Evolutionary conservation across 2,888 invertebrate genomes (phyloP).

Genomic region (Meganola albula): DNA sequence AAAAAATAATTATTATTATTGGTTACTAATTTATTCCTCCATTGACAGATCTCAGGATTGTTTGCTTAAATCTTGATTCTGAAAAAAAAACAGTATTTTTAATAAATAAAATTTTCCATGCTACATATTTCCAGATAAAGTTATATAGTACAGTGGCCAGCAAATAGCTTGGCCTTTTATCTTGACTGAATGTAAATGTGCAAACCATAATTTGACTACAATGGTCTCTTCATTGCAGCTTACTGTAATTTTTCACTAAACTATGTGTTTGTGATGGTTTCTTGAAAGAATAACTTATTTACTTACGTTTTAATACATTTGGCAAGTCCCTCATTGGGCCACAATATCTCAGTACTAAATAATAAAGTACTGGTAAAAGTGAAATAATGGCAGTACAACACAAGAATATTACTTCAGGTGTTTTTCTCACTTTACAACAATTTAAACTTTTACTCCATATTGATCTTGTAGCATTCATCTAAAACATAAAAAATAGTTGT

Average conservation of each 20-base stretch:
- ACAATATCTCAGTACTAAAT: constrained; percentile 71
- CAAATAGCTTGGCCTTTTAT: too few species aligned
- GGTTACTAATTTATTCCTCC: constrained; percentile 40
- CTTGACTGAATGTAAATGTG: too few species aligned
- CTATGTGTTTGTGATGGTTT: neutral
- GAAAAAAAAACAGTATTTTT: constrained; percentile 30
- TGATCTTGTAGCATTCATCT: constrained; percentile 82
- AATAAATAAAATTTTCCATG: too few species aligned
- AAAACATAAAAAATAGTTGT: too few species aligned
- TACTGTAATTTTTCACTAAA: too few species aligned
- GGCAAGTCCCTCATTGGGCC: constrained; percentile 65
- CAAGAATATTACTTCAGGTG: constrained; percentile 77
- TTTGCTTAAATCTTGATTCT: constrained; percentile 70
- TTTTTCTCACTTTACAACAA: constrained; percentile 76
- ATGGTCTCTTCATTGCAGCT: too few species aligned
- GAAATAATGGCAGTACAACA: constrained; percentile 71
- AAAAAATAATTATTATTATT: too few species aligned
- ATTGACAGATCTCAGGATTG: constrained; percentile 48
- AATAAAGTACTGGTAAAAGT: constrained; percentile 75
- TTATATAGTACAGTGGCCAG: too few species aligned
- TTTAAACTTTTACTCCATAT: constrained; percentile 78
- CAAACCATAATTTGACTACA: too few species aligned
- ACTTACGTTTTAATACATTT: constrained; percentile 67
- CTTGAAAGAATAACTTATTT: constrained; percentile 1
- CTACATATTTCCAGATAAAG: too few species aligned